phyloP scores from a whole-genome alignment of 2,113 vertebrate genomes.

The Pimephales promelas region DNA sequence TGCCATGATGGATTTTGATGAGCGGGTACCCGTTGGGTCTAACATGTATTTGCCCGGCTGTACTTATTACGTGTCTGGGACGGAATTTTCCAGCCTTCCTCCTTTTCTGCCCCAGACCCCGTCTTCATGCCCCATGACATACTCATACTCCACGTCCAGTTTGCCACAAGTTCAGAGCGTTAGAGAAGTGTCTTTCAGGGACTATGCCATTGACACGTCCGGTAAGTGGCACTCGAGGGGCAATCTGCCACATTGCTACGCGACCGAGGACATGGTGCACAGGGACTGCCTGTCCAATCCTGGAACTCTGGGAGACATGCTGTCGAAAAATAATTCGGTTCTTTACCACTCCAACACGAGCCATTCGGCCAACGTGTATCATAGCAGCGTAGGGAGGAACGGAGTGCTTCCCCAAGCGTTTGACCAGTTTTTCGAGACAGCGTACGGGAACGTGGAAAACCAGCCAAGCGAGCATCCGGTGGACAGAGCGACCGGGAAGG shows the following conservation, averaged over 20 bases:
- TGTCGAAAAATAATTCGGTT: conserved; percentile 87
- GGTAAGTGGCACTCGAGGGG: conserved; percentile 97
- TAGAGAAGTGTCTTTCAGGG: conserved; percentile 97
- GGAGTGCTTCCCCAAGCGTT: conserved; percentile 97
- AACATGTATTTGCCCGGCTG: conserved; percentile 99
- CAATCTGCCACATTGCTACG: conserved; percentile 93
- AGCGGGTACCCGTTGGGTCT: conserved; percentile 93
- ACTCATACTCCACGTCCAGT: conserved; percentile 94
- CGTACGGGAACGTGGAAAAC: conserved; percentile 86
- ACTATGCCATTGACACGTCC: conserved; percentile 95
- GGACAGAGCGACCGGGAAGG: conserved; percentile 82
- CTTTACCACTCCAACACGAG: conserved; percentile 84
- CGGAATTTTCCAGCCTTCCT: conserved; percentile 97
- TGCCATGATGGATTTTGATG: conserved; percentile 99
- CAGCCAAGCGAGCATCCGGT: conserved; percentile 80
- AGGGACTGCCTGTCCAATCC: conserved; percentile 90
- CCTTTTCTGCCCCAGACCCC: conserved; percentile 97
- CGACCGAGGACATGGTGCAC: conserved; percentile 93
- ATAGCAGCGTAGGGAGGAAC: conserved; percentile 89
- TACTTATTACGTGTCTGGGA: conserved; percentile 98
- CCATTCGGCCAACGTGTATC: conserved; percentile 86
- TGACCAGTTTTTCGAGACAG: conserved; percentile 97
- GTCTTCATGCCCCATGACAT: conserved; percentile 96
- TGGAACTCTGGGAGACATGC: conserved; percentile 87
- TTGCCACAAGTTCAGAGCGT: conserved; percentile 97